These are phyloP conservation scores for Pimpla rufipes DNA, from an alignment of 2,888 invertebrate genomes.

Conservation along the genomic window DNA sequence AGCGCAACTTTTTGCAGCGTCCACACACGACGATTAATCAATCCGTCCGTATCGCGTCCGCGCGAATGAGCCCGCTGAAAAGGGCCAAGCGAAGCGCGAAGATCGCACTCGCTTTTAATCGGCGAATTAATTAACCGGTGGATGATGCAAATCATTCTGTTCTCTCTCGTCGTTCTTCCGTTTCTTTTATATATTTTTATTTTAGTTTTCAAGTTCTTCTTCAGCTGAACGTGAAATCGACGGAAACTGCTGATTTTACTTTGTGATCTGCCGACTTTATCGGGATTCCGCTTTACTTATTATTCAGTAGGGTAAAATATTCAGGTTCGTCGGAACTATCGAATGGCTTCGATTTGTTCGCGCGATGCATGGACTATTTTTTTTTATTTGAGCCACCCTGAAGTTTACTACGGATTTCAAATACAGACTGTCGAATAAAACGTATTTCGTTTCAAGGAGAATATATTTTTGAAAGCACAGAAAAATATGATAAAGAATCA, in stretches of 20 bases:
- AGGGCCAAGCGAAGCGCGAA: conserved; percentile 4
- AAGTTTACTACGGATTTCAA: too few species aligned
- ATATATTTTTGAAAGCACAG: too few species aligned
- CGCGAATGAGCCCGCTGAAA: conserved; percentile 25
- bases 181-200: neutral
- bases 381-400: too few species aligned
- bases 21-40: conserved; percentile 49
- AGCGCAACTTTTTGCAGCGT: conserved; percentile 39
- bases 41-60: conserved; percentile 7
- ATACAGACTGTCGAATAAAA: too few species aligned
- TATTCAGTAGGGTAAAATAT: too few species aligned
- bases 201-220: neutral
- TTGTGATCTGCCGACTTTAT: too few species aligned
- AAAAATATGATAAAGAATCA: too few species aligned
- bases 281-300: too few species aligned
- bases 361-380: too few species aligned
- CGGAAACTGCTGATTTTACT: neutral
- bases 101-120: conserved; percentile 19
- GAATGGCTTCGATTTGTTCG: too few species aligned
- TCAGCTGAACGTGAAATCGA: neutral
- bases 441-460: too few species aligned
- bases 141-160: conserved; percentile 24
- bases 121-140: conserved; percentile 36
- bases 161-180: conserved; percentile 4
- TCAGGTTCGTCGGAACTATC: too few species aligned